Percentiles rank a stretch among this genome's conserved stretches.
These are phyloP conservation scores for Lepus americanus DNA, from an alignment of 2,113 vertebrate species.

Conservation along the genomic window DNA sequence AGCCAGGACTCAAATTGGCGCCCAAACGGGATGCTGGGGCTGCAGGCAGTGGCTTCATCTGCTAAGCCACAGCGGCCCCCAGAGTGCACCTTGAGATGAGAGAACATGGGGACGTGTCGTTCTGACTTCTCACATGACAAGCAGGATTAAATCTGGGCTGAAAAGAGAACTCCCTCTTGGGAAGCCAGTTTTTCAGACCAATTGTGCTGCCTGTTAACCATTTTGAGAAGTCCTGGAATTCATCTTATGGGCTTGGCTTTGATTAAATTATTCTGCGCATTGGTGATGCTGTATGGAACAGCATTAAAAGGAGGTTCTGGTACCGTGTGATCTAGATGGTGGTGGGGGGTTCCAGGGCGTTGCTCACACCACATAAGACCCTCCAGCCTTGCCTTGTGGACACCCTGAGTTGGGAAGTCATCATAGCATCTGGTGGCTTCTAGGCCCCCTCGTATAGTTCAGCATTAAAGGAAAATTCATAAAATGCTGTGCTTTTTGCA, in stretches of 20 bases:
- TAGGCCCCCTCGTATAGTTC: background rate
- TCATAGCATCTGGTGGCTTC: background rate
- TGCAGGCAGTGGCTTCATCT: too few species aligned
- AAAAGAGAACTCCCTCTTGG: background rate
- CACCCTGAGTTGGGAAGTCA: background rate
- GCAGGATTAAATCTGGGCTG: background rate
- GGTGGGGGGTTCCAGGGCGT: too few species aligned
- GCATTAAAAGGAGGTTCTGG: background rate
- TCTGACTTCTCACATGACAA: background rate
- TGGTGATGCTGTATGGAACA: background rate
- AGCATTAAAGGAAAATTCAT: background rate
- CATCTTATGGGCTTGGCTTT: background rate
- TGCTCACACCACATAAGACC: background rate
- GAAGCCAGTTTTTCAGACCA: background rate
- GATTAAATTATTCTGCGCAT: background rate
- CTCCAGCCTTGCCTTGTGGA: background rate
- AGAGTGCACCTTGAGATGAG: too few species aligned
- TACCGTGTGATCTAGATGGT: background rate
- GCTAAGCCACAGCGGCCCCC: too few species aligned
- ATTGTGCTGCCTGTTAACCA: background rate
- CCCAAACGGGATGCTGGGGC: too few species aligned
- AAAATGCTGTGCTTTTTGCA: constrained; percentile 17
- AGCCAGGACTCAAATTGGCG: too few species aligned
- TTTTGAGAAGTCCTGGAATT: background rate
- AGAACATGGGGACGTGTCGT: background rate